A percentile compares a stretch with the other conserved stretches of the same genome.
Evolutionary conservation across 92 coral and sea anemone genomes (phyloP).

Genomic region (Palythoa heliodiscus): DNA sequence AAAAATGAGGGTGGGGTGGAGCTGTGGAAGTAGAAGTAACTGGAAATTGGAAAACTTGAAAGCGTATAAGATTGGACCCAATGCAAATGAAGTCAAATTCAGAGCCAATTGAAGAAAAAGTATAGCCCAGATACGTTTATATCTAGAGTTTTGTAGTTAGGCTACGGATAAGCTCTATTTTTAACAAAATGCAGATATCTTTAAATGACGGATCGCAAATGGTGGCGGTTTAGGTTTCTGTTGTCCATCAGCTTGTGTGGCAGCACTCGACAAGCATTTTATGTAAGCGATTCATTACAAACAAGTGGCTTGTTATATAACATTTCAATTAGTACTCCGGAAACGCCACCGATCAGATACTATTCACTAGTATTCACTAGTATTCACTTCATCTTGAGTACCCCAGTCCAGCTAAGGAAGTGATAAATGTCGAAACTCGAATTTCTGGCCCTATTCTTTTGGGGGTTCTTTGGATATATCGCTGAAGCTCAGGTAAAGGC

Average conservation of each 20-base stretch:
- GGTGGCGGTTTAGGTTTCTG: not conserved
- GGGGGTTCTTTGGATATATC: not conserved
- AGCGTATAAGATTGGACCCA: too few species aligned
- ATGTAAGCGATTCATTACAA: constrained; percentile 21
- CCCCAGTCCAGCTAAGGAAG: not conserved
- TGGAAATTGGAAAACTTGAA: too few species aligned
- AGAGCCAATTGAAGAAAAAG: too few species aligned
- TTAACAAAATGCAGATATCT: not conserved
- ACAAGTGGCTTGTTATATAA: constrained; percentile 34
- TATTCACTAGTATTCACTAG: too few species aligned
- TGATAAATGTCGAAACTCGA: not conserved
- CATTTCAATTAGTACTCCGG: constrained; percentile 34
- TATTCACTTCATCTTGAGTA: not conserved
- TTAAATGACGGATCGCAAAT: not conserved
- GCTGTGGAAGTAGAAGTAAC: too few species aligned
- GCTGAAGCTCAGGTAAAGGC: constrained; percentile 15
- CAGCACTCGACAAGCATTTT: not conserved
- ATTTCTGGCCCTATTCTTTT: not conserved
- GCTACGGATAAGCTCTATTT: not conserved
- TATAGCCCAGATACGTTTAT: too few species aligned
- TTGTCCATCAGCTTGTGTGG: not conserved
- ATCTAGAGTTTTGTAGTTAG: too few species aligned
- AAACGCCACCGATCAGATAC: constrained; percentile 5
- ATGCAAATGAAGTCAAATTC: too few species aligned
- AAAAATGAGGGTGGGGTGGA: too few species aligned